Evolutionary conservation across 2,113 vertebrate genomes (phyloP).

Genomic region (Petrocephalus zakoni): DNA sequence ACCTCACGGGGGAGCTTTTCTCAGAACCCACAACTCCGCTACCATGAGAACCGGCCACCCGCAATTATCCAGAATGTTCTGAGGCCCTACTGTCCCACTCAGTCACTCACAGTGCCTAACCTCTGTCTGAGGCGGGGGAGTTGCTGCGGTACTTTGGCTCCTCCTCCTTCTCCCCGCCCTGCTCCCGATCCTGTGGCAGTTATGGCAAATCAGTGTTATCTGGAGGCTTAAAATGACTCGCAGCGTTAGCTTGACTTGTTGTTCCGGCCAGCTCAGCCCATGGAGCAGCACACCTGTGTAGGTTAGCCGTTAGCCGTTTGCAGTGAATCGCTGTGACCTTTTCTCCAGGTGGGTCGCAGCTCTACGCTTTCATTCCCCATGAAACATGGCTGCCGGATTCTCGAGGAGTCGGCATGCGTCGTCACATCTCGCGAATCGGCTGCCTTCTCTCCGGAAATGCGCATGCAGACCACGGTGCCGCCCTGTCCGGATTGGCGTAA

Average conservation of each 20-base stretch:
- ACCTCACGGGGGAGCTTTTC: background rate
- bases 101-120: slow-evolving; percentile 44
- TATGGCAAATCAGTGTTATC: background rate
- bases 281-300: background rate
- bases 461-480: background rate
- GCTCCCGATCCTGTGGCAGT: background rate
- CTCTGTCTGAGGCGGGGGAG: slow-evolving; percentile 22
- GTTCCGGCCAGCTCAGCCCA: background rate
- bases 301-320: background rate
- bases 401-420: background rate
- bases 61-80: background rate
- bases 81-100: background rate
- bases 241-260: background rate
- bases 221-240: background rate
- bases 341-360: background rate
- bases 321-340: background rate
- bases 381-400: background rate
- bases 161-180: background rate
- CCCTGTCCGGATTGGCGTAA: background rate
- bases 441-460: background rate
- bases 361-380: background rate
- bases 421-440: background rate
- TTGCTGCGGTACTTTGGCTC: background rate
- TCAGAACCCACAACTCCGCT: background rate
- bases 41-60: background rate